Evolutionary conservation across 2,113 vertebrate genomes (phyloP), one percentile per base, ranked within the genome.

Genomic region (Nicator chloris): DNA sequence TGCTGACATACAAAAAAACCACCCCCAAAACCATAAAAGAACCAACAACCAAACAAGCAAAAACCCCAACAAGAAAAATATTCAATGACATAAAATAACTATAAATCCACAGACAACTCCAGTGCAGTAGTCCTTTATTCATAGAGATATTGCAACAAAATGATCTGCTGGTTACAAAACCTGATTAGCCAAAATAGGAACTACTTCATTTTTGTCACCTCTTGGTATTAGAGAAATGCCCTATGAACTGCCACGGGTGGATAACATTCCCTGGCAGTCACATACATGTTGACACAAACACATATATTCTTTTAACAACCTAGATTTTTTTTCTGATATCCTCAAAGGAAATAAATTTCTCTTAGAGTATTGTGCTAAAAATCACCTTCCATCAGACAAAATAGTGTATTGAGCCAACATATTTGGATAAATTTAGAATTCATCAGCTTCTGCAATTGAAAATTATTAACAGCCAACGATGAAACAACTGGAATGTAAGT

Each of bases 161-260:
- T 45, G 1, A 45, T 59, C 31, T 59, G 8, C 31, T 59, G 11
- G 6, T 53, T 13, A 4, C 17, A 83, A 65, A 89, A 61, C 1
- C 28, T 44, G 19, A 45, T 81, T 33, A 64, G 11, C 2, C 53
- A 56, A 57, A 86, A 56, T 3, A 69, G 9, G 11, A 66, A 54
- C 3, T 0, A 40, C 30, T 59, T 68, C 1, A 10, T 68, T 90
- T 92, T 50, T 72, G 24, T 30, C 49, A 35, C 23, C 6, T 64
- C 5, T 2, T 50, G 17, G 15, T 49, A 44, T 28, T 57, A 37
- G 7, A 77, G 24, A 78, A 54, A 40, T 82, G 19, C 5, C 7
- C 4, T 88, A n/a, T 0, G 0, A 84, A 37, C 18, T 69, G 15
- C 15, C 8, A 15, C n/a, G 28, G n/a, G 11, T 63, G 23, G 57